A percentile compares a stretch with the other conserved stretches of the same genome.
Conservation (phyloP, 2,113 vertebrate genomes). For the Prunella fulvescens region DNA sequence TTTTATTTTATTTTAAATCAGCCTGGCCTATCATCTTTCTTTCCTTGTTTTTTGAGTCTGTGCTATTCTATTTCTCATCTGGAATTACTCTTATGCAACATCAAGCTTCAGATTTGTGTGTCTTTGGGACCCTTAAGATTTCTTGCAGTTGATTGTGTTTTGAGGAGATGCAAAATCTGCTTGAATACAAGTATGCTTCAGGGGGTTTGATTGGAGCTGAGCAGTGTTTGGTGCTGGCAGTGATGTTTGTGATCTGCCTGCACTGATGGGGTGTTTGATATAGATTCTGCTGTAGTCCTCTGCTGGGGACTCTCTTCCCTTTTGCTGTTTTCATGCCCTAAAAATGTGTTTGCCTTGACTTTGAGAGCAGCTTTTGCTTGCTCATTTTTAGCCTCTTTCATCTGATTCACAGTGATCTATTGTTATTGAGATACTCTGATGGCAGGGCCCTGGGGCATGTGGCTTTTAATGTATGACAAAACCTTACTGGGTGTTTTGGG, state of each 20-base stretch:
- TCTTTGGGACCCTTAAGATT: neutral
- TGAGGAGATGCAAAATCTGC: neutral
- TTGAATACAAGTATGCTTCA: neutral
- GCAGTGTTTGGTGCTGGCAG: neutral
- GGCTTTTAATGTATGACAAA: neutral
- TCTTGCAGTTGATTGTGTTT: neutral
- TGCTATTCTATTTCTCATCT: neutral
- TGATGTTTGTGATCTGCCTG: neutral
- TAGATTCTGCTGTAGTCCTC: neutral
- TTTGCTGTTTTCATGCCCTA: neutral
- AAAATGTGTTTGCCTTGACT: neutral
- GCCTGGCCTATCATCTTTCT: rapidly evolving
- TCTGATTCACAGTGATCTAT: neutral
- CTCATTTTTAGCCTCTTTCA: neutral
- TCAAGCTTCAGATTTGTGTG: neutral
- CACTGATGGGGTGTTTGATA: neutral
- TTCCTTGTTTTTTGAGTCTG: neutral
- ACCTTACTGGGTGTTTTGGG: neutral
- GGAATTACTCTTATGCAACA: neutral
- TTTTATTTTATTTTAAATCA: neutral
- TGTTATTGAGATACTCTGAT: neutral
- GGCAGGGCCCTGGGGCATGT: neutral
- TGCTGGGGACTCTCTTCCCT: neutral
- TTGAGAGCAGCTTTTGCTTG: neutral
- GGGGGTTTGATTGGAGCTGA: neutral